These are phyloP conservation scores for Merluccius polli DNA, from an alignment of 2,797 vertebrate species.

Conservation along the genomic window DNA sequence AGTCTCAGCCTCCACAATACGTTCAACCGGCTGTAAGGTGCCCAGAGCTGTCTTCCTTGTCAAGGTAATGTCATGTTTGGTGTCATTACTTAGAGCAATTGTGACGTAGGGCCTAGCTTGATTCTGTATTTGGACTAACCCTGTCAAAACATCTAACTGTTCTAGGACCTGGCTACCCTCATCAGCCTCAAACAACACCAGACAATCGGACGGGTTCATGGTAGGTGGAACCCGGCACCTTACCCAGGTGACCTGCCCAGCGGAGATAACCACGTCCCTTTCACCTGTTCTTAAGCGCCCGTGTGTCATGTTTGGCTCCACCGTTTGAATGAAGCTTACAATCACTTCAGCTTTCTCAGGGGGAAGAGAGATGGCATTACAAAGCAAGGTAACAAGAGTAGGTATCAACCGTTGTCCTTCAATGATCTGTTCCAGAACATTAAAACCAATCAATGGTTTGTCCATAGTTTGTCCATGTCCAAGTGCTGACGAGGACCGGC, in stretches of 20 bases:
- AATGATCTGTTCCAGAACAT: not conserved
- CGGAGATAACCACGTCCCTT: not conserved
- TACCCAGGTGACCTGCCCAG: conserved; percentile 11
- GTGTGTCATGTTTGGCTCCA: not conserved
- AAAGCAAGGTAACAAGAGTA: not conserved
- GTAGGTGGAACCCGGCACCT: conserved; percentile 1
- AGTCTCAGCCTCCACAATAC: too few species aligned
- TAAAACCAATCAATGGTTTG: not conserved
- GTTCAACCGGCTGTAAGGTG: too few species aligned
- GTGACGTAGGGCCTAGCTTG: not conserved
- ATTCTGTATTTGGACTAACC: not conserved
- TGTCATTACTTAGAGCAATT: not conserved
- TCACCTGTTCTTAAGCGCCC: not conserved
- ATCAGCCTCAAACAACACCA: conserved; percentile 12
- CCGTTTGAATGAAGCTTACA: conserved; percentile 14
- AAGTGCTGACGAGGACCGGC: too few species aligned
- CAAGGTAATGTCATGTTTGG: not conserved
- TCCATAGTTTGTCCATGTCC: too few species aligned
- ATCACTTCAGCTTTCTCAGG: conserved; percentile 8
- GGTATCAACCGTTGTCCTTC: not conserved
- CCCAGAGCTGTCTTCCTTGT: not conserved
- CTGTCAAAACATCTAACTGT: conserved; percentile 1
- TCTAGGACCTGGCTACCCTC: not conserved
- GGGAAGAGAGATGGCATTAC: conserved; percentile 6
- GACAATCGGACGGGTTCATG: not conserved